Base-by-base conservation (phyloP, 2,113 vertebrate genomes). In the Nerophis lumbriciformis region DNA sequence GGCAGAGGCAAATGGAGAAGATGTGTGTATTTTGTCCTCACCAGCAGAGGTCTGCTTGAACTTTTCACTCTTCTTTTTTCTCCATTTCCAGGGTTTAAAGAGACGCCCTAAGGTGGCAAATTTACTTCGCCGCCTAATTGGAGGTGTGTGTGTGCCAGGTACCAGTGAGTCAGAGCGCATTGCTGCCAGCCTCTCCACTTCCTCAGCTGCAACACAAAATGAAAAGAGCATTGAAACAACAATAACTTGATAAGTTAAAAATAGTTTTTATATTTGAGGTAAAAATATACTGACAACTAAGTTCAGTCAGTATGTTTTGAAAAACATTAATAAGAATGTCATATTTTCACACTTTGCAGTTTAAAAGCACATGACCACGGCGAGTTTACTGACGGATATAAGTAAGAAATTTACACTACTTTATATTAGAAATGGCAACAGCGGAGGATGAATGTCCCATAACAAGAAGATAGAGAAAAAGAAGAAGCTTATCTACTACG, bases 71-170 rank as follows among this genome's bases (percentile, higher is more conserved):
- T 98, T 99, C 91, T 98, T 98, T 93, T 98, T 99, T 83, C 97
- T 94, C 97, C 97, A 99, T 67, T 98, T 99, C 97, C 97, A 99
- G 3, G 97, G 97, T 77, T 98, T 98, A 80, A 99, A 99, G 72
- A 99, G 84, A 70, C 95, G 93, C 8, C 97, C 97, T 0, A 99
- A 86, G 36, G 88, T 95, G 73, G 97, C 95, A 65, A 99, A 94
- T 70, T 97, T 98, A 88, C 96, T 98, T 68, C 95, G 89, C 67
- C 96, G 91, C 39, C 97, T 92, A 67, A 99, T 99, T 0, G 97
- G 96, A 12, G 97, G 97, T 0, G 97, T 98, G 87, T 98, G 97
- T 5, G 96, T 97, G 16, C 97, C 96, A 1, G 97, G 97, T 38
- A 99, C 97, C 15, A 99, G 87, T 50, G 97, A 98, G 87, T 99